Percentiles rank a stretch among this genome's conserved stretches.
phyloP scores from a whole-genome alignment of 30 jellyfish, hydroid and myxozoan species.

The Turritopsis dohrnii region DNA sequence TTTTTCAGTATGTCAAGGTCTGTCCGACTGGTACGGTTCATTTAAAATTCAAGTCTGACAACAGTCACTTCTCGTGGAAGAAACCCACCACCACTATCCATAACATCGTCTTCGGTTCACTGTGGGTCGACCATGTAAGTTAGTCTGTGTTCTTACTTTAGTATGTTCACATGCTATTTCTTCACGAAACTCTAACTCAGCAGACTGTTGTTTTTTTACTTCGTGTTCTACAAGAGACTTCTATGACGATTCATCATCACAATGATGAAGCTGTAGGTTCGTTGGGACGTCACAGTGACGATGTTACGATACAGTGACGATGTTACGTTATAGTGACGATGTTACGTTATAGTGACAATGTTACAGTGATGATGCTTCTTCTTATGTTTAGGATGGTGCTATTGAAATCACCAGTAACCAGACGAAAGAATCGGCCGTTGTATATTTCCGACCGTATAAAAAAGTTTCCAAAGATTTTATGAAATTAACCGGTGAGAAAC shows the following conservation, averaged over 20 bases:
- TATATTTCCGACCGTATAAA: constrained; percentile 60
- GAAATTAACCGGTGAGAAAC: constrained; percentile 51
- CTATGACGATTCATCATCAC: too few relatives aligned
- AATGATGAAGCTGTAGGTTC: too few relatives aligned
- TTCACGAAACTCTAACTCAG: too few relatives aligned
- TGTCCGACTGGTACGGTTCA: constrained; percentile 93
- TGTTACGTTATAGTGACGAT: too few relatives aligned
- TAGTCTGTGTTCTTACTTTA: not conserved
- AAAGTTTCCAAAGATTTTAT: constrained; percentile 51
- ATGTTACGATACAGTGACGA: too few relatives aligned
- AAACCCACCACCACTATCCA: constrained; percentile 82
- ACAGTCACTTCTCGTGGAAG: constrained; percentile 77
- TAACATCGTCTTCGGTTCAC: constrained; percentile 81
- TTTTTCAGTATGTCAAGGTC: constrained; percentile 75
- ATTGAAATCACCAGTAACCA: constrained; percentile 57
- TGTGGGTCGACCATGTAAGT: constrained; percentile 95
- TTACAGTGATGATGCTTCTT: too few relatives aligned
- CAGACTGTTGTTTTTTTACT: too few relatives aligned
- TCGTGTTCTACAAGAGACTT: too few relatives aligned
- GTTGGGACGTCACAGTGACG: too few relatives aligned
- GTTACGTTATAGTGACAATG: too few relatives aligned
- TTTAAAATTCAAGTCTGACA: constrained; percentile 61
- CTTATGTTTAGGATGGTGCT: constrained; percentile 53
- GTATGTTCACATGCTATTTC: not conserved
- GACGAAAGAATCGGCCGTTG: constrained; percentile 65